Evolutionary conservation across 2,888 invertebrate species (phyloP), one percentile per base, ranked within the genome.

Genomic region (Dinocampus coccinellae): DNA sequence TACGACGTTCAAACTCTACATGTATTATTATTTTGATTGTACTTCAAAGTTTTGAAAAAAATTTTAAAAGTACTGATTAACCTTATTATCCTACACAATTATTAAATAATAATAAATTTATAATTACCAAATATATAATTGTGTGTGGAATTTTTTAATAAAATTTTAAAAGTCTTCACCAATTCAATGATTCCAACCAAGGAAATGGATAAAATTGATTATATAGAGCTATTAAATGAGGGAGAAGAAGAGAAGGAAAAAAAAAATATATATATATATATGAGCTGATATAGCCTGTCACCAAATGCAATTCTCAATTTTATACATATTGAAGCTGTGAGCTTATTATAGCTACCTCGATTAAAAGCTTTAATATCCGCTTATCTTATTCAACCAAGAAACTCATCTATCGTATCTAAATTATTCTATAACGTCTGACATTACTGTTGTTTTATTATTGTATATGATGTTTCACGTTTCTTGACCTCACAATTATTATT

Each of bases 281-380:
- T 22, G 39, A 26, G 36, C 22, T 47, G 42, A 42, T n/a, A 6
- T n/a, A n/a, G 26, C 42, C 13, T n/a, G 36, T 62, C 22, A n/a
- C 26, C 62, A 42, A 33, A 22, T 22, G 76, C 69, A 71, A 75
- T 77, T 77, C 78, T n/a, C n/a, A n/a, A 76, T 80, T 80, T 78
- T 77, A 76, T 36, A 36, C 11, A 36, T 72, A 75, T 70, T 75
- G 75, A 76, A 75, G 64, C 71, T 24, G 70, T 66, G 72, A 70
- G 71, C 69, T 82, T 80, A 81, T 82, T 81, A 81, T 66, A 73
- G 77, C 77, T 75, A 79, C 75, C 79, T 77, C 78, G 81, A 81
- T 82, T 80, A 81, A 80, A 79, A 81, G 78, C 78, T 75, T 65
- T 79, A 77, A 81, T 80, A 81, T 75, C 74, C 72, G 69, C 64